Conservation (phyloP, 2,113 vertebrate genomes). For the Ptilorrhoa leucosticta region DNA sequence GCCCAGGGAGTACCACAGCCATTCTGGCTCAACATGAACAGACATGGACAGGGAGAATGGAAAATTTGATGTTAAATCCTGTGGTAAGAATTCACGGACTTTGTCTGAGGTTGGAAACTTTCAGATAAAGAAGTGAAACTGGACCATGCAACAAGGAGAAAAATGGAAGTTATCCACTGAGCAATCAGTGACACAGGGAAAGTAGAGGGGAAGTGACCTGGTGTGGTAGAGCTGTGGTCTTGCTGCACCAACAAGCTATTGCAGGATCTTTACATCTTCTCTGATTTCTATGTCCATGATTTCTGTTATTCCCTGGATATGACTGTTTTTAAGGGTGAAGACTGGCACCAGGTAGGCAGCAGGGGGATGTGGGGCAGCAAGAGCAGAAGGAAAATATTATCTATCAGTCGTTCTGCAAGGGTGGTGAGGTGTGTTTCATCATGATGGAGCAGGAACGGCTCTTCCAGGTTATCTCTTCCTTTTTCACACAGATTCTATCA, state of each 20-base stretch:
- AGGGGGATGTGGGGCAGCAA: neutral
- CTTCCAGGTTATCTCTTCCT: neutral
- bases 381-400: neutral
- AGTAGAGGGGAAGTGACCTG: neutral
- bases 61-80: neutral
- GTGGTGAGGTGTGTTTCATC: neutral
- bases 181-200: neutral
- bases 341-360: no score
- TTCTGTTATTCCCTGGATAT: neutral
- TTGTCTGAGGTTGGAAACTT: neutral
- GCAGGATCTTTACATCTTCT: neutral
- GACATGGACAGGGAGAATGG: neutral
- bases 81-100: neutral
- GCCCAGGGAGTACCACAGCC: neutral
- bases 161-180: neutral
- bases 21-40: rapidly evolving
- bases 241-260: rapidly evolving
- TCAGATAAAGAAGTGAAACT: neutral
- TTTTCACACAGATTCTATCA: neutral
- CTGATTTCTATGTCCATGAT: neutral
- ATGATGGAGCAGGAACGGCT: neutral
- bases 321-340: neutral
- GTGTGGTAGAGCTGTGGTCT: neutral
- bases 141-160: neutral
- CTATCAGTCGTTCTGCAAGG: neutral